Evolutionary conservation across 2,797 vertebrate species (phyloP), one percentile per base, ranked within the genome.

Genomic region (Myotis pilosus): DNA sequence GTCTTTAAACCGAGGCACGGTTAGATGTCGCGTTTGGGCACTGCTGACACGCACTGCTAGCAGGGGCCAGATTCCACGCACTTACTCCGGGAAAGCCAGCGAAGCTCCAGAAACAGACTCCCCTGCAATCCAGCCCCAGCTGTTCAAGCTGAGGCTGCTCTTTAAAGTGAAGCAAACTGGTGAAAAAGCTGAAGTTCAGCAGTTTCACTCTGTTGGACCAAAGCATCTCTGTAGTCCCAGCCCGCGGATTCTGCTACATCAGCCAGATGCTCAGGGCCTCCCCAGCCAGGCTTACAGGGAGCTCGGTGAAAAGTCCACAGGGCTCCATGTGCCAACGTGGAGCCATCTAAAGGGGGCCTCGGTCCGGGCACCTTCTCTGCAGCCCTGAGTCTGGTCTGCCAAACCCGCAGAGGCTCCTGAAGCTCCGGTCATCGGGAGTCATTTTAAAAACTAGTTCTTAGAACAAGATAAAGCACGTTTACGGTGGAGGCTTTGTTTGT

Each of bases 111-210:
- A 95, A 97, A 96, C 94, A 86, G 87, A 94, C 86, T 92, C 74
- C 94, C 93, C 96, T 92, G 95, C 83, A 96, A 97, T 96, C 96
- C 57, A 94, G 96, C 85, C 92, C 96, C 97, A 97, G 96, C 96
- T 97, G 97, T 96, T 97, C 96, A 95, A 97, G 96, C 96, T 97
- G 96, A 96, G 93, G 83, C 94, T 96, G 97, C 95, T 95, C 96
- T 98, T 96, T 92, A 96, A 96, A 98, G 76, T 68, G 95, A 95
- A 68, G 74, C 96, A 97, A 97, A 97, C 64, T 97, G 87, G 78
- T 87, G 91, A 75, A 96, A 97, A 95, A 96, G 93, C 30, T 78
- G 79, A 95, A 91, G 62, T 97, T 75, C 86, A 96, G 79, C 82
- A 96, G 55, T 95, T 97, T 96, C 96, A 93, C 86, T 97, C 97